Evolutionary conservation across 2,888 invertebrate genomes (phyloP).

Genomic region (Anthoptus insignis): DNA sequence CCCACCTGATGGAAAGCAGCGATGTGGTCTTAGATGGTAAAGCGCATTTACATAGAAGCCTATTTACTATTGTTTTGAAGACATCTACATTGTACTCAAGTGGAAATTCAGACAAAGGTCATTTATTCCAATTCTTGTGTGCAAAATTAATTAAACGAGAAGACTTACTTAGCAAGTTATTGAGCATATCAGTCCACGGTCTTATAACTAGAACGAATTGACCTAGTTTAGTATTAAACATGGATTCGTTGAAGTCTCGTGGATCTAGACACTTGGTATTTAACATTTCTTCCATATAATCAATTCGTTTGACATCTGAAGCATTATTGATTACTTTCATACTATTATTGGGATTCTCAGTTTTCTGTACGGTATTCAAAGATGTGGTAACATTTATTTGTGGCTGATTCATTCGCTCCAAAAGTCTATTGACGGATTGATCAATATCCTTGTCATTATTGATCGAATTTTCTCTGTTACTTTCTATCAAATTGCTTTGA

Average conservation of each 20-base stretch:
- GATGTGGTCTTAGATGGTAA: too few relatives aligned
- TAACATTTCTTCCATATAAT: constrained; percentile 65
- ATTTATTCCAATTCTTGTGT: too few relatives aligned
- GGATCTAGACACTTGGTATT: constrained; percentile 62
- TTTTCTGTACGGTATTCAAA: too few relatives aligned
- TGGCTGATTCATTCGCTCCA: not conserved
- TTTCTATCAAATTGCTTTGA: constrained; percentile 48
- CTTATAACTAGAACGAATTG: constrained; percentile 69
- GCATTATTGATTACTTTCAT: not conserved
- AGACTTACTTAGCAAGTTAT: constrained; percentile 73
- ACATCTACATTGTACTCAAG: too few relatives aligned
- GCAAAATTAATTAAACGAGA: too few relatives aligned
- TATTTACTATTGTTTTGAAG: too few relatives aligned
- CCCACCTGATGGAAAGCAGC: too few relatives aligned
- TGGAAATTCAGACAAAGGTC: too few relatives aligned
- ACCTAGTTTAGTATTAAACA: constrained; percentile 72
- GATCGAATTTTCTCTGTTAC: constrained; percentile 34
- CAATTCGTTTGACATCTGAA: constrained; percentile 36
- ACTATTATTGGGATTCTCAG: too few relatives aligned
- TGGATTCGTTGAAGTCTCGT: constrained; percentile 60
- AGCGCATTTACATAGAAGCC: too few relatives aligned
- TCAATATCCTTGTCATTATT: too few relatives aligned
- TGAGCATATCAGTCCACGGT: constrained; percentile 70
- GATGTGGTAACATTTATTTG: too few relatives aligned
- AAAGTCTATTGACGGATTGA: not conserved